Evolutionary conservation across 1,140 invertebrate genomes (phyloP).

Genomic region (Euwallacea similis): DNA sequence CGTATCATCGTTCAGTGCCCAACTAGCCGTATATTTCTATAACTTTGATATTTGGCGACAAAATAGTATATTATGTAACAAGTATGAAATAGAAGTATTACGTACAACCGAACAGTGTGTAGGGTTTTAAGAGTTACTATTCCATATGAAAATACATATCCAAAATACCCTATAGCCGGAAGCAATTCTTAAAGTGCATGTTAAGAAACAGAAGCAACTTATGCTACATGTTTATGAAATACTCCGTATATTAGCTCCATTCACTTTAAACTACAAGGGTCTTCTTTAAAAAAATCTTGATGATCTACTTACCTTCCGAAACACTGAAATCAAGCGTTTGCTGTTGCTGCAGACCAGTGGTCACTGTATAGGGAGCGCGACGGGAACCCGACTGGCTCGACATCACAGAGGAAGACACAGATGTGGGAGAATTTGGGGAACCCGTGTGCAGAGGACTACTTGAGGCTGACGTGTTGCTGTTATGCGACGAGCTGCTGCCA

Average conservation of each 20-base stretch:
- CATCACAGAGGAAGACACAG: conserved; percentile 83
- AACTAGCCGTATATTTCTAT: no score
- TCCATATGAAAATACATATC: background rate
- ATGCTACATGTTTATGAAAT: no score
- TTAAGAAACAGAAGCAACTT: no score
- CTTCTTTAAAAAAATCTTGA: no score
- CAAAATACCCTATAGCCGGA: background rate
- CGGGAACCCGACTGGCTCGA: conserved; percentile 61
- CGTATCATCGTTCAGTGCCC: no score
- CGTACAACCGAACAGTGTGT: no score
- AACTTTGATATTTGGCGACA: no score
- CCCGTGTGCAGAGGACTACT: conserved; percentile 60
- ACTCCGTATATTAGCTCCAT: no score
- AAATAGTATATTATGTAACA: no score
- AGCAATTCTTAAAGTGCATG: no score
- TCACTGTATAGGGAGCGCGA: conserved; percentile 45
- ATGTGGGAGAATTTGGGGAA: conserved; percentile 80
- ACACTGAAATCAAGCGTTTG: conserved; percentile 63
- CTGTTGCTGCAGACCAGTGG: conserved; percentile 50
- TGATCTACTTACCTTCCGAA: conserved; percentile 33
- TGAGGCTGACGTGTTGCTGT: conserved; percentile 67
- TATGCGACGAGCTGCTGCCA: conserved; percentile 62
- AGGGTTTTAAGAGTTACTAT: background rate
- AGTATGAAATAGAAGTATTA: no score
- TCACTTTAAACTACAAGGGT: no score